A percentile compares a stretch with the other conserved stretches of the same genome.
phyloP scores from a whole-genome alignment of 2,888 invertebrate genomes.

The Diogma glabrata region DNA sequence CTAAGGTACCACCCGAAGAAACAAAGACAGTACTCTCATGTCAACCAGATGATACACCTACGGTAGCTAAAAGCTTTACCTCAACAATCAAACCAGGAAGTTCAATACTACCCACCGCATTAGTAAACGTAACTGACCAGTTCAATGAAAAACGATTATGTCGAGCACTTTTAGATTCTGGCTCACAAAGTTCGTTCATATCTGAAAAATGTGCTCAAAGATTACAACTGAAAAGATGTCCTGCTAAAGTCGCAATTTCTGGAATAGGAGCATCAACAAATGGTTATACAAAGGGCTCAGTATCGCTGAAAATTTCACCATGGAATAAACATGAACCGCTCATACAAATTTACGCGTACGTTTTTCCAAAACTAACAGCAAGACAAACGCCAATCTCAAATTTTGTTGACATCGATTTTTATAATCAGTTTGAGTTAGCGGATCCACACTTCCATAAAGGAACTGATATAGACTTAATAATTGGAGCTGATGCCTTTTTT shows the following conservation, averaged over 20 bases:
- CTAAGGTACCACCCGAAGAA: not conserved
- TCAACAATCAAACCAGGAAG: not conserved
- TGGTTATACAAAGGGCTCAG: not conserved
- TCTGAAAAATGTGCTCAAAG: too few relatives aligned
- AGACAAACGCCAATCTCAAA: not conserved
- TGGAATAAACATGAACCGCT: too few relatives aligned
- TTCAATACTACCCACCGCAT: not conserved
- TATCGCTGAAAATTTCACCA: not conserved
- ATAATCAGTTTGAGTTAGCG: too few relatives aligned
- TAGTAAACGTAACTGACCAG: too few relatives aligned
- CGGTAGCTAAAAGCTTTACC: not conserved
- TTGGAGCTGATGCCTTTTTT: too few relatives aligned
- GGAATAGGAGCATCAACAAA: not conserved
- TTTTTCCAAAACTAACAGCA: not conserved
- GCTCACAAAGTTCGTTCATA: too few relatives aligned
- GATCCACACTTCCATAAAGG: too few relatives aligned
- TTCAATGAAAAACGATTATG: too few relatives aligned
- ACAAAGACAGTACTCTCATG: not conserved
- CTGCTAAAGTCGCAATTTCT: not conserved
- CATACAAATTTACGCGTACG: not conserved
- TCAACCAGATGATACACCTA: not conserved
- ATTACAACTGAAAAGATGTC: not conserved
- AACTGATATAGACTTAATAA: too few relatives aligned
- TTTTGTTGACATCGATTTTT: too few relatives aligned
- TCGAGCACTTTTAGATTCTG: too few relatives aligned